Evolutionary conservation across 2,113 vertebrate species (phyloP), one percentile per base, ranked within the genome.

Genomic region (Illadopsis cleaveri): DNA sequence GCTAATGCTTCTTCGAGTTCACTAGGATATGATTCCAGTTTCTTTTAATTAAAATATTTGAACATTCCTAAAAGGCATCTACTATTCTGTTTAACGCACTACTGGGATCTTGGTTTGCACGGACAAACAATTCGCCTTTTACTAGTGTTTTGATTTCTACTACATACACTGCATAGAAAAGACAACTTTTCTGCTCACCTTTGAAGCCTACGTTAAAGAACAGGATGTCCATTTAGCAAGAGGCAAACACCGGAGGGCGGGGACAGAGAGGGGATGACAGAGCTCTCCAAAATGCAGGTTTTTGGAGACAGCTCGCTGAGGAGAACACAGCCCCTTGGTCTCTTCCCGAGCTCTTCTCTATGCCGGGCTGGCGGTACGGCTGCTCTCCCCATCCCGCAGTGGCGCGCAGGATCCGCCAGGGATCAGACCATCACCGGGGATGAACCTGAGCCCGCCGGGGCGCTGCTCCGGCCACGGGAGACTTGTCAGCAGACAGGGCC

Each of bases 401-500:
- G 51, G 35, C 83, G 13, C 14, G 25, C 15, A 35, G 71, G 10
- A 21, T 37, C 92, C 94, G 18, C 88, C 28, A 91, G 90, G 78
- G 90, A 84, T 68, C 96, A 93, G 90, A 5, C 45, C 62, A 60
- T 11, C 64, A 47, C 64, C 77, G 40, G 9, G 6, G 53, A 86
- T 68, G 11, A 30, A 13, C 48, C 0, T 1, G 2, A 56, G 50
- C 47, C 22, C 20, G 8, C 2, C 19, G 1, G 11, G 11, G 40
- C 28, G 20, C 61, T 5, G 33, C 69, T 66, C 20, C 20, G 38
- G 44, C 51, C 58, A 11, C 37, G 5, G 51, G 10, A 24, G 19
- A 3, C 40, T 40, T 11, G 23, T 4, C 48, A 8, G 20, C 7
- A 33, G 13, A 11, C 58, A 23, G 13, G 8, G 14, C 56, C 15